These are phyloP conservation scores for Vollenhovia emeryi DNA, from an alignment of 1,140 invertebrate genomes.

Conservation along the genomic window DNA sequence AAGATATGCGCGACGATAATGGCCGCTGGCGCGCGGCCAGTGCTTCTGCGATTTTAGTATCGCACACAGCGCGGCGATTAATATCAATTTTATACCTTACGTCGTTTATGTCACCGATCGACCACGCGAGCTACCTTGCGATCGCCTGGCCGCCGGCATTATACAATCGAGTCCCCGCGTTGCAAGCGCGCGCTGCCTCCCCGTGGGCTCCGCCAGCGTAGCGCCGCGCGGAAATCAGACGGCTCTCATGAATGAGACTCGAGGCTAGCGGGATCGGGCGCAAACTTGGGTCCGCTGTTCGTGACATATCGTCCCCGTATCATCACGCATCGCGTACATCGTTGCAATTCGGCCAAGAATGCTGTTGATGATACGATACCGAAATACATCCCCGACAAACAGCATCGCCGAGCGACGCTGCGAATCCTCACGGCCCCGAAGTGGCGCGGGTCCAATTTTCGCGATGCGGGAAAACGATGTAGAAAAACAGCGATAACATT, in stretches of 20 bases:
- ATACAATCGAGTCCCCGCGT: neutral
- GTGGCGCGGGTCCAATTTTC: slow-evolving; percentile 35
- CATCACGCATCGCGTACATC: neutral
- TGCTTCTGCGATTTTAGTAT: slow-evolving; percentile 63
- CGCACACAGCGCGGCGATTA: slow-evolving; percentile 55
- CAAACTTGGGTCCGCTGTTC: slow-evolving; percentile 7
- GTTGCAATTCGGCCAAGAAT: slow-evolving; percentile 45
- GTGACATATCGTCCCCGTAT: neutral
- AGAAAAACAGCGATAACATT: neutral
- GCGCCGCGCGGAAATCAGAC: neutral
- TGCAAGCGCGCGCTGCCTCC: too few relatives aligned
- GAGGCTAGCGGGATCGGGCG: neutral
- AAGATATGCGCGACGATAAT: slow-evolving; percentile 71
- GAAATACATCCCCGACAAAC: slow-evolving; percentile 38
- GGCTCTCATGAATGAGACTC: slow-evolving; percentile 20
- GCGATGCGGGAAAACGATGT: neutral
- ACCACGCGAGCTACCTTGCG: slow-evolving; percentile 2
- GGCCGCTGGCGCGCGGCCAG: slow-evolving; percentile 61
- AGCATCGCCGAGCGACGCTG: slow-evolving; percentile 2
- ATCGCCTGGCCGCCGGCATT: neutral
- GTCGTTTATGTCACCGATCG: neutral
- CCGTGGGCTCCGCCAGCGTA: too few relatives aligned
- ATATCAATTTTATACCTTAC: slow-evolving; percentile 57
- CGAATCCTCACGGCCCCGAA: neutral
- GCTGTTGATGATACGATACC: slow-evolving; percentile 33